phyloP scores from a whole-genome alignment of 2,113 vertebrate species.

The Catharus minimus region DNA sequence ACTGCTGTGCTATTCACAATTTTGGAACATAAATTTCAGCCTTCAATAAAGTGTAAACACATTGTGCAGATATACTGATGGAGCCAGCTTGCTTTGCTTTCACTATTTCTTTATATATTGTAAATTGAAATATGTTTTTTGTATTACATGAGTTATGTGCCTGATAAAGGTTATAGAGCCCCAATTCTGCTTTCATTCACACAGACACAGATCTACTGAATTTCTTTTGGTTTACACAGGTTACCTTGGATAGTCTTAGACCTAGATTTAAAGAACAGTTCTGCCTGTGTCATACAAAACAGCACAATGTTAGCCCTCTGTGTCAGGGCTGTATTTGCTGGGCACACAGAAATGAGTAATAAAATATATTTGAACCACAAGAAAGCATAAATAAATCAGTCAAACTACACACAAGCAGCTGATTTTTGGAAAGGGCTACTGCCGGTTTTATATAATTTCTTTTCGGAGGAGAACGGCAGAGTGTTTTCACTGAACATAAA shows the following conservation, averaged over 20 bases:
- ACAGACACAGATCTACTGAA: background rate
- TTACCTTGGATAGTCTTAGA: background rate
- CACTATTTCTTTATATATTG: background rate
- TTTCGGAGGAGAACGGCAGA: constrained; percentile 13
- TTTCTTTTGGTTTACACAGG: background rate
- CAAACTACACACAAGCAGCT: background rate
- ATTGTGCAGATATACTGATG: rapidly evolving
- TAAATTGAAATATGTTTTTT: background rate
- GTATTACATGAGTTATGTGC: background rate
- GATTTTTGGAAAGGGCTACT: constrained; percentile 16
- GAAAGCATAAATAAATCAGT: constrained; percentile 1
- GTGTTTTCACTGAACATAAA: constrained; percentile 26
- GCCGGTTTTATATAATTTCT: background rate
- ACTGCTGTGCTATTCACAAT: background rate
- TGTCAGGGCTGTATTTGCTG: background rate
- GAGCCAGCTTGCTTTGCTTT: background rate
- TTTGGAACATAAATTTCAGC: background rate
- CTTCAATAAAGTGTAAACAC: background rate
- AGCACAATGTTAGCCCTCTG: background rate
- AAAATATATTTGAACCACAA: background rate
- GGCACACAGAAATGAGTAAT: background rate
- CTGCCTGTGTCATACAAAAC: background rate
- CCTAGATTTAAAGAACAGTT: background rate
- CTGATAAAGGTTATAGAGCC: background rate
- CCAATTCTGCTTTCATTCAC: background rate